Conservation (phyloP, 1,140 invertebrate species). For the Coenobita brevimanus region DNA sequence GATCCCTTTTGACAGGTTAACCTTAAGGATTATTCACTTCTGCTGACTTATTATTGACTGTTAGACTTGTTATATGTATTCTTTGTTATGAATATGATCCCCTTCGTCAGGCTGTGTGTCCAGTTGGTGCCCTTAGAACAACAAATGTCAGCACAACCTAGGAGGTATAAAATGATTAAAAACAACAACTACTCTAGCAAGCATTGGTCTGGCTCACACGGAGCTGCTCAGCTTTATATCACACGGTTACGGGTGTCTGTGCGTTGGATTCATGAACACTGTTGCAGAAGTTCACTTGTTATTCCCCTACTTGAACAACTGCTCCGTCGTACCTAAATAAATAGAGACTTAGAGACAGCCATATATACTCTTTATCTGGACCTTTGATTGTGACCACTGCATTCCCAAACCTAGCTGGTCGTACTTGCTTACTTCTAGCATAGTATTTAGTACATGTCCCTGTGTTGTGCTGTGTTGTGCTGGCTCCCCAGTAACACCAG, state of each 20-base stretch:
- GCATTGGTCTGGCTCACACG: slow-evolving; percentile 38
- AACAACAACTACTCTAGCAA: slow-evolving; percentile 44
- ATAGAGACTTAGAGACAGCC: slow-evolving; percentile 7
- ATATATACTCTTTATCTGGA: neutral
- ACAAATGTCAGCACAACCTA: slow-evolving; percentile 42
- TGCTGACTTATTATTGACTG: too few relatives aligned
- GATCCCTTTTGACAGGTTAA: too few relatives aligned
- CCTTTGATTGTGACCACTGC: slow-evolving; percentile 39
- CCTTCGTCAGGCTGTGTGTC: too few relatives aligned
- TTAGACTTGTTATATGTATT: too few relatives aligned
- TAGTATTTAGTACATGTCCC: too few relatives aligned
- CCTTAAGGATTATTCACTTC: too few relatives aligned
- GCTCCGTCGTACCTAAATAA: neutral
- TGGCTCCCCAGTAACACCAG: too few relatives aligned
- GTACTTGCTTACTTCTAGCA: too few relatives aligned
- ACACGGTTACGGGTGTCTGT: slow-evolving; percentile 34
- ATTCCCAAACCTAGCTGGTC: neutral
- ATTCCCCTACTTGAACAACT: neutral
- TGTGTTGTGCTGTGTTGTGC: too few relatives aligned
- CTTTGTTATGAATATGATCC: too few relatives aligned
- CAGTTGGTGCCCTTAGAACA: slow-evolving; percentile 30
- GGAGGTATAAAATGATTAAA: slow-evolving; percentile 39
- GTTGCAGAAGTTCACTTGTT: too few relatives aligned
- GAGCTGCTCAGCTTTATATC: neutral
- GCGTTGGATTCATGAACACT: neutral